phyloP scores from a whole-genome alignment of 2,113 vertebrate species.

The Procavia capensis region DNA sequence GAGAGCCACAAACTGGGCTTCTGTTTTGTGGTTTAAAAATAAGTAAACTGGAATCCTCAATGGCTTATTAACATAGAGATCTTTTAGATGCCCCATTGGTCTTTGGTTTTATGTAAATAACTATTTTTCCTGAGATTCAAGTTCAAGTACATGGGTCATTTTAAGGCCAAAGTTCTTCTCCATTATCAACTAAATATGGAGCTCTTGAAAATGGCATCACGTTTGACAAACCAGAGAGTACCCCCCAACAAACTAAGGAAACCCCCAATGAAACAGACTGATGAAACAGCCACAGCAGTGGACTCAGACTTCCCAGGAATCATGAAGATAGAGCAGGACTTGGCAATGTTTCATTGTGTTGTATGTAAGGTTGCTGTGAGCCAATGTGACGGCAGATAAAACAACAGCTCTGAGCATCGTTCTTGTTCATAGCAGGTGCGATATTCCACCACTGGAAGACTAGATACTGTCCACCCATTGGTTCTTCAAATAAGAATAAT shows the following conservation, averaged over 20 bases:
- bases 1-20: neutral
- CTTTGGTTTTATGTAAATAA: neutral
- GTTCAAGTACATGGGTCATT: neutral
- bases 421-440: neutral
- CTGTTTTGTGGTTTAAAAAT: neutral
- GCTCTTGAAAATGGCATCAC: neutral
- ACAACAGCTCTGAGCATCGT: neutral
- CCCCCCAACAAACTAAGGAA: neutral
- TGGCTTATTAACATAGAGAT: neutral
- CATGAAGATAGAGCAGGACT: neutral
- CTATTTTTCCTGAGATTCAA: neutral
- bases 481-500: neutral
- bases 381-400: neutral
- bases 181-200: neutral
- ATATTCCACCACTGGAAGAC: neutral
- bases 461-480: neutral
- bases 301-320: too few relatives aligned
- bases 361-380: neutral
- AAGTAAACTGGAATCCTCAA: neutral
- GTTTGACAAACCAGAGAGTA: neutral
- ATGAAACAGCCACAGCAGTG: neutral
- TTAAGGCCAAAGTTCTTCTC: neutral
- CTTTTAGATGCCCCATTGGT: neutral
- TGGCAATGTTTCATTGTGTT: neutral
- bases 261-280: neutral